These are phyloP conservation scores for Bubo bubo DNA, from an alignment of 2,113 vertebrate species.

Conservation along the genomic window DNA sequence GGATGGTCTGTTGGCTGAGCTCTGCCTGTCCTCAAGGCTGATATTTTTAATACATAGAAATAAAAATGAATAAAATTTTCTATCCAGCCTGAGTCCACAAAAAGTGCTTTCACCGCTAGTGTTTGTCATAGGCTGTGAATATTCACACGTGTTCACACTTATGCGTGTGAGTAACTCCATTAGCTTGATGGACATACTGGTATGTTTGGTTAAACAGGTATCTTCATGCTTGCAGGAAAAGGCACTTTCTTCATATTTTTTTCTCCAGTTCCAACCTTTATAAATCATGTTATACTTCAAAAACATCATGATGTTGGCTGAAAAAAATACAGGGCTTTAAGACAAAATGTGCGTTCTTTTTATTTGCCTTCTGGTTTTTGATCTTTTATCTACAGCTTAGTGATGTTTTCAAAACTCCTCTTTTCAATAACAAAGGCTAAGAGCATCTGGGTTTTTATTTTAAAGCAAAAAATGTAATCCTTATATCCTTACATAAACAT, in stretches of 20 bases:
- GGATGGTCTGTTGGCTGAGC: background rate
- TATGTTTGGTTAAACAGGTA: background rate
- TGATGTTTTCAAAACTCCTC: slow-evolving; percentile 23
- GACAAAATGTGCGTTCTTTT: slow-evolving; percentile 19
- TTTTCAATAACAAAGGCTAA: background rate
- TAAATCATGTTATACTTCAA: background rate
- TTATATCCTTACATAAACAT: slow-evolving; percentile 15
- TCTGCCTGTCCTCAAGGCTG: background rate
- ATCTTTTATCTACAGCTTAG: slow-evolving; percentile 27
- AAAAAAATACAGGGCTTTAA: background rate
- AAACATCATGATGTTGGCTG: background rate
- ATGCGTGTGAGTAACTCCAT: background rate
- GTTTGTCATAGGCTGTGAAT: background rate
- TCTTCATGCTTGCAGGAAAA: background rate
- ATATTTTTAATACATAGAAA: background rate
- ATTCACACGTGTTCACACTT: background rate
- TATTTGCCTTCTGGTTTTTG: slow-evolving; percentile 35
- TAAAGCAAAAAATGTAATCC: background rate
- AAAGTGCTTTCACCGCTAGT: background rate
- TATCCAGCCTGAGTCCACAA: background rate
- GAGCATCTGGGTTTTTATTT: slow-evolving; percentile 30
- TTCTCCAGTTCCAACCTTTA: background rate
- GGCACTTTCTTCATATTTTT: background rate
- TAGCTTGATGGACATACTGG: background rate
- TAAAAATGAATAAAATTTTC: background rate